Conservation (phyloP, 2,113 vertebrate species). For the Platichthys stellatus region DNA sequence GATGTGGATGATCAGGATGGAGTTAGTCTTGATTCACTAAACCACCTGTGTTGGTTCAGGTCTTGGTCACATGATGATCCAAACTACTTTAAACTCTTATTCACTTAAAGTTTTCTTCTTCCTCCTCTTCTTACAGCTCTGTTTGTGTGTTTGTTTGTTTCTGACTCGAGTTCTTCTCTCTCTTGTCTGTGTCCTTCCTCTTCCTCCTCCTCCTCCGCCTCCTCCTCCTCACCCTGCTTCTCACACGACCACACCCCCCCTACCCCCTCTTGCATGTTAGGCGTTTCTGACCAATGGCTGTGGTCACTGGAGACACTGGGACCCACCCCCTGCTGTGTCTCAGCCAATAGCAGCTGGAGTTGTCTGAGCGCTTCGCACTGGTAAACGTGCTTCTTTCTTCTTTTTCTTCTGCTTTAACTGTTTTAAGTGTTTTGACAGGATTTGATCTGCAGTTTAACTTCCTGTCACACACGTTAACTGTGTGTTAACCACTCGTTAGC, state of each 20-base stretch:
- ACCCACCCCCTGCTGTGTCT: slow-evolving; percentile 78
- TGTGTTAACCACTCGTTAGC: no score
- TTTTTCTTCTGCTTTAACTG: neutral
- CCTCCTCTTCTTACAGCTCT: neutral
- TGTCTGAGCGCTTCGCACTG: slow-evolving; percentile 79
- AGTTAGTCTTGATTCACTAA: no score
- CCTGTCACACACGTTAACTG: no score
- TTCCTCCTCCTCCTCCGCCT: slow-evolving; percentile 16
- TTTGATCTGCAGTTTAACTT: neutral
- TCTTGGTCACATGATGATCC: no score
- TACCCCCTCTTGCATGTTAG: slow-evolving; percentile 85
- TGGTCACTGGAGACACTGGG: slow-evolving; percentile 80
- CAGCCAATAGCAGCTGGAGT: slow-evolving; percentile 70
- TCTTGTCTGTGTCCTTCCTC: slow-evolving; percentile 19
- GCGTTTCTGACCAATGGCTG: slow-evolving; percentile 86
- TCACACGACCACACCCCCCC: slow-evolving; percentile 59
- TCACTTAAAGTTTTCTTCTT: neutral
- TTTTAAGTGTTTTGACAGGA: slow-evolving; percentile 3
- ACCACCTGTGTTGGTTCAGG: no score
- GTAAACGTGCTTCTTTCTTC: slow-evolving; percentile 82
- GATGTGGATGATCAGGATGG: no score
- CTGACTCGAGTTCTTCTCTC: slow-evolving; percentile 55
- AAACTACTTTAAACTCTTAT: no score
- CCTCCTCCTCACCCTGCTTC: slow-evolving; percentile 1
- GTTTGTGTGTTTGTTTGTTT: slow-evolving; percentile 4